Percentiles rank a stretch among this genome's conserved stretches.
Evolutionary conservation across 37 sponge, comb jelly and placozoan genomes (phyloP).

Genomic region (Agelas oroides): DNA sequence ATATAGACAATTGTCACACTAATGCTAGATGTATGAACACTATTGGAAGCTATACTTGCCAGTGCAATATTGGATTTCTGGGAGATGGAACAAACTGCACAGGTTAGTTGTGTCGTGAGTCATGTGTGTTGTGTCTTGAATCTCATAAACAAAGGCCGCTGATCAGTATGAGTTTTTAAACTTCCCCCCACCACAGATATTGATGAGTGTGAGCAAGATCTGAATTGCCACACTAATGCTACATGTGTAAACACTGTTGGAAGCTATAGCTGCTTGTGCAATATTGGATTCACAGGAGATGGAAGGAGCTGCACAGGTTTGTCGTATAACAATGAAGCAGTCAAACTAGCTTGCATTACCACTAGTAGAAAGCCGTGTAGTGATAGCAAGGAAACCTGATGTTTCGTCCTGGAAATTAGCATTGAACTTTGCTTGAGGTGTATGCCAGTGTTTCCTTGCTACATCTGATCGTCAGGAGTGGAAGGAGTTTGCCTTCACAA

Average conservation of each 20-base stretch:
- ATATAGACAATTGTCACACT: neutral
- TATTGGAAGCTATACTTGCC: slow-evolving; percentile 36
- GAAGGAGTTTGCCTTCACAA: neutral
- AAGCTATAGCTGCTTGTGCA: slow-evolving; percentile 38
- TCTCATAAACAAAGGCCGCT: too few species aligned
- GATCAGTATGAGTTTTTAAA: too few species aligned
- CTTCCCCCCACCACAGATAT: slow-evolving; percentile 39
- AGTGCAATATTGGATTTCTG: slow-evolving; percentile 27
- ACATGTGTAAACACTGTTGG: slow-evolving; percentile 54
- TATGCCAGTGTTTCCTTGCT: too few species aligned
- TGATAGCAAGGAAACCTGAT: too few species aligned
- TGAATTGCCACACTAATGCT: slow-evolving; percentile 29
- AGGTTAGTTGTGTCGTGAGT: slow-evolving; percentile 3
- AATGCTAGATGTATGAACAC: slow-evolving; percentile 39
- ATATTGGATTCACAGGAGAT: slow-evolving; percentile 38
- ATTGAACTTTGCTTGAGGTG: too few species aligned
- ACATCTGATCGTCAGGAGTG: too few species aligned
- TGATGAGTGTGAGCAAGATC: slow-evolving; percentile 20
- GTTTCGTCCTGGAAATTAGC: too few species aligned
- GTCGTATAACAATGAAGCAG: too few species aligned
- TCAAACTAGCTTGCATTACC: too few species aligned
- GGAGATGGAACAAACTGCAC: slow-evolving; percentile 43
- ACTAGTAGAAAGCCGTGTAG: too few species aligned
- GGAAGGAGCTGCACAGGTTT: slow-evolving; percentile 26
- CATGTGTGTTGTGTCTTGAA: too few species aligned